Conservation (phyloP, 2,797 vertebrate species). For the Macropodus opercularis region DNA sequence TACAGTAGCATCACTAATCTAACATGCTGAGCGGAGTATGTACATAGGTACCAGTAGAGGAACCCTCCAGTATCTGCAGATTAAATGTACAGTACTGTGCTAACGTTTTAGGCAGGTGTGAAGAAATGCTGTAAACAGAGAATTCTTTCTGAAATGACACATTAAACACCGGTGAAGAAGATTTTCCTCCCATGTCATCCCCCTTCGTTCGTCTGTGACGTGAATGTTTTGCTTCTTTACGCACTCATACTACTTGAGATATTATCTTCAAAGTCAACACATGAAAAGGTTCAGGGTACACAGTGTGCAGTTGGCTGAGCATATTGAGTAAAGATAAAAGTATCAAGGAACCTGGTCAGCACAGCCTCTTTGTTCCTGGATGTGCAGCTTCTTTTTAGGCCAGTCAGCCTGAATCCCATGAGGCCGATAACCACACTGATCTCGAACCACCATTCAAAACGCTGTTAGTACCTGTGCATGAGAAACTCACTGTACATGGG, state of each 20-base stretch:
- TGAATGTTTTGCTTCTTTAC: not conserved
- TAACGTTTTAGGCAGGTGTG: no score
- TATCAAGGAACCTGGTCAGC: not conserved
- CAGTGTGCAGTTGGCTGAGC: not conserved
- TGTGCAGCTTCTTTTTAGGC: constrained; percentile 1
- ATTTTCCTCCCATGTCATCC: not conserved
- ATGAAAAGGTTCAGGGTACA: not conserved
- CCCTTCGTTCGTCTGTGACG: not conserved
- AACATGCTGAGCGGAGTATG: not conserved
- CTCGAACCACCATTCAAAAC: constrained; percentile 2
- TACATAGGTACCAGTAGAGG: not conserved
- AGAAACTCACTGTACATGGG: not conserved
- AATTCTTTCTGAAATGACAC: no score
- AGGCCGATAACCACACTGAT: constrained; percentile 8
- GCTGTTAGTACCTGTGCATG: not conserved
- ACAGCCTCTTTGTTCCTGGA: constrained; percentile 1
- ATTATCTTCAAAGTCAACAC: not conserved
- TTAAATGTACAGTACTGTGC: no score
- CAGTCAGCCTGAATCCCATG: constrained; percentile 18
- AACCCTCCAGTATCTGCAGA: no score
- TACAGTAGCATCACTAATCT: constrained; percentile 13
- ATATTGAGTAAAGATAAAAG: not conserved
- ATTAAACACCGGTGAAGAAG: no score
- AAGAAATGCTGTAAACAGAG: no score
- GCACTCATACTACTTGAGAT: constrained; percentile 1